A percentile compares a stretch with the other conserved stretches of the same genome.
These are phyloP conservation scores for Cephus cinctus DNA, from an alignment of 1,140 invertebrate species.

Conservation along the genomic window DNA sequence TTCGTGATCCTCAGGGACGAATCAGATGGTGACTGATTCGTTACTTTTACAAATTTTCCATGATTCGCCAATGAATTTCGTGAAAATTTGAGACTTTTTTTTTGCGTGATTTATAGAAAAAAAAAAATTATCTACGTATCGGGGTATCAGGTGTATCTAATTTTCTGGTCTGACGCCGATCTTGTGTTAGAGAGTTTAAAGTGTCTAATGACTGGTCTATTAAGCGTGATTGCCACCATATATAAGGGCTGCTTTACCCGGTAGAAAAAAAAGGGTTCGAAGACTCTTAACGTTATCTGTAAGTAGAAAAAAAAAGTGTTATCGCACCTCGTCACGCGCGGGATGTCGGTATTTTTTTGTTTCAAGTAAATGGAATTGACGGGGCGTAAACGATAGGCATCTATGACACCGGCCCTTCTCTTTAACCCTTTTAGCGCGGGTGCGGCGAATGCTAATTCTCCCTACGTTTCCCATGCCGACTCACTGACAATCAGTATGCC, in stretches of 20 bases:
- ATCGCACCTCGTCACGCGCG: slow-evolving; percentile 7
- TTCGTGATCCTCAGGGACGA: slow-evolving; percentile 34
- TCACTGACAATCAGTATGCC: too few relatives aligned
- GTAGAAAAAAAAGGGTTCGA: slow-evolving; percentile 6
- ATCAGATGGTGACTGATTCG: slow-evolving; percentile 44
- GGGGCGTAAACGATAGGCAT: slow-evolving; percentile 8
- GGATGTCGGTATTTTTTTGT: slow-evolving; percentile 6
- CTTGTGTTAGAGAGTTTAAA: background rate
- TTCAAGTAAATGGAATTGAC: slow-evolving; percentile 7
- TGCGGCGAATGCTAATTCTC: too few relatives aligned
- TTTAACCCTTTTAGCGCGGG: slow-evolving; percentile 4
- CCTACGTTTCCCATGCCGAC: too few relatives aligned
- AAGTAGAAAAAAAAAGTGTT: slow-evolving; percentile 7
- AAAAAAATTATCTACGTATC: too few relatives aligned
- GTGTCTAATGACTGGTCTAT: background rate
- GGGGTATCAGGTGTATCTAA: too few relatives aligned
- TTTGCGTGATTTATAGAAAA: too few relatives aligned
- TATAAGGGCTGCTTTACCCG: too few relatives aligned
- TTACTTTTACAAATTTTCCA: too few relatives aligned
- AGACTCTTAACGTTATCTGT: slow-evolving; percentile 7
- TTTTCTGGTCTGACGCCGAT: too few relatives aligned
- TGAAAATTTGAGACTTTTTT: too few relatives aligned
- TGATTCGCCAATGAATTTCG: too few relatives aligned
- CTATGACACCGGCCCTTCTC: background rate
- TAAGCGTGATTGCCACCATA: background rate